Evolutionary conservation across 1,140 invertebrate species (phyloP).

Genomic region (Pseudomyrmex flavicornis): DNA sequence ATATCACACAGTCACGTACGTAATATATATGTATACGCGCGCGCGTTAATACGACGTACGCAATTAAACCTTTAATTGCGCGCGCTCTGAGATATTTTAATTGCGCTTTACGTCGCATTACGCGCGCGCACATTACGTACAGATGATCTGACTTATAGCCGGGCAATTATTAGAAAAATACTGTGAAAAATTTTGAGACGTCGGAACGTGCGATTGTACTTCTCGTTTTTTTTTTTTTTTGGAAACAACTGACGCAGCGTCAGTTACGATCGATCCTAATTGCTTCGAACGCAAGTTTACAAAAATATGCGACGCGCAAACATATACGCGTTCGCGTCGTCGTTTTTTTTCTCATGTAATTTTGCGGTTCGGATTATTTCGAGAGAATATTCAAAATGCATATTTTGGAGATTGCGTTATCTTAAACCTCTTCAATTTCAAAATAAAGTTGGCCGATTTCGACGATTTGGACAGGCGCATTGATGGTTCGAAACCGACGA

Average conservation of each 20-base stretch:
- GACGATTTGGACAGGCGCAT: not conserved
- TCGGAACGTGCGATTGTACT: not conserved
- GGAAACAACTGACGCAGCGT: not conserved
- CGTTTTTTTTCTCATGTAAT: not conserved
- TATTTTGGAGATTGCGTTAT: constrained; percentile 9
- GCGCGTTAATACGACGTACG: not conserved
- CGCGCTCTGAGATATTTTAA: constrained; percentile 11
- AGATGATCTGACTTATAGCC: not conserved
- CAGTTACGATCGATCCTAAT: not conserved
- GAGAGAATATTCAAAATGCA: too few relatives aligned
- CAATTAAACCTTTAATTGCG: constrained; percentile 21
- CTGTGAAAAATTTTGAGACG: not conserved
- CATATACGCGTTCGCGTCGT: too few relatives aligned
- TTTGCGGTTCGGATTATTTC: not conserved
- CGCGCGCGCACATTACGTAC: too few relatives aligned
- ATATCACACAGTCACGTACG: too few relatives aligned
- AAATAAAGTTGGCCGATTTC: not conserved
- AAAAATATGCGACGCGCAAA: too few relatives aligned
- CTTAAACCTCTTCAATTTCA: constrained; percentile 16
- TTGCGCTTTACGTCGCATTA: too few relatives aligned
- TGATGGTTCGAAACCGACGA: not conserved
- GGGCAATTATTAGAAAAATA: constrained; percentile 24
- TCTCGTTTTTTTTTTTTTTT: not conserved
- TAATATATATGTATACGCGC: too few relatives aligned
- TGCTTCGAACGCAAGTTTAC: too few relatives aligned